Evolutionary conservation across 2,797 vertebrate species (phyloP).

Genomic region (Mus caroli): DNA sequence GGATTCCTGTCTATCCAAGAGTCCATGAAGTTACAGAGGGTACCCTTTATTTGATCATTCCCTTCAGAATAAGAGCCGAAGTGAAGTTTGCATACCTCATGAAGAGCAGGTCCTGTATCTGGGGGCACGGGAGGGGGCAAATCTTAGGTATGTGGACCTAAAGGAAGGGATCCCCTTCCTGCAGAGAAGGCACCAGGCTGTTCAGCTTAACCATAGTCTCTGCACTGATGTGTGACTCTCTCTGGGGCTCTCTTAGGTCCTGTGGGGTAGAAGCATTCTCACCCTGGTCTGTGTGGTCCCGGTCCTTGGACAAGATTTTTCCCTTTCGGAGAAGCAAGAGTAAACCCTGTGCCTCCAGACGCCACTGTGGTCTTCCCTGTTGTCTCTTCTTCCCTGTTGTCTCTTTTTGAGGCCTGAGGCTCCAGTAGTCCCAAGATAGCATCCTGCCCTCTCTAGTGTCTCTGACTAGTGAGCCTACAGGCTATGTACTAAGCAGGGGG

Average conservation of each 20-base stretch:
- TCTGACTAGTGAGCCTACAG: neutral
- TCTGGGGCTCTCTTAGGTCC: conserved; percentile 94
- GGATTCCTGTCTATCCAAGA: neutral
- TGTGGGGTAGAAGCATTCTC: conserved; percentile 91
- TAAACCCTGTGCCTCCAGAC: rapidly evolving
- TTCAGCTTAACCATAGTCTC: conserved; percentile 95
- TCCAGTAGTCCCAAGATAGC: rapidly evolving
- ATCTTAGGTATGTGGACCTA: conserved; percentile 94
- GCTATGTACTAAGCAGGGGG: neutral
- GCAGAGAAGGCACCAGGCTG: conserved; percentile 94
- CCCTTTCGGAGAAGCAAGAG: no score
- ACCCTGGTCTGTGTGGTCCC: conserved; percentile 77
- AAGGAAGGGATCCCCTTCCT: conserved; percentile 94
- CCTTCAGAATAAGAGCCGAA: neutral
- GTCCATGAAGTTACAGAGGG: neutral
- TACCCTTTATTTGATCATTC: neutral
- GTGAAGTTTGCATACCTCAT: conserved; percentile 80
- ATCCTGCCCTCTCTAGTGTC: neutral
- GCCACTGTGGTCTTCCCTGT: rapidly evolving
- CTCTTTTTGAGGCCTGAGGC: neutral
- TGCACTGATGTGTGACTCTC: conserved; percentile 94
- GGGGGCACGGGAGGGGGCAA: conserved; percentile 91
- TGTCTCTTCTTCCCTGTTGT: rapidly evolving
- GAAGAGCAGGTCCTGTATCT: conserved; percentile 95
- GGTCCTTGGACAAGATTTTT: no score